Percentiles rank a stretch among this genome's conserved stretches.
Evolutionary conservation across 2,113 vertebrate genomes (phyloP).

Genomic region (Pan troglodytes): NHGRI_mPanTro3-v2.1_pri NC_072408.2:29520501-29521000

Average conservation of each 20-base stretch:
- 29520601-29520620: background rate
- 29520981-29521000: constrained; percentile 29
- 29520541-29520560: background rate
- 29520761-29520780: background rate
- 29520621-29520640: background rate
- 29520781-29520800: background rate
- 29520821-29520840: background rate
- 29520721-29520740: background rate
- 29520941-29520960: constrained; percentile 10
- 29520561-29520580: background rate
- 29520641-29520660: background rate
- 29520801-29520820: background rate
- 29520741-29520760: background rate
- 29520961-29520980: constrained; percentile 3
- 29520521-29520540: background rate
- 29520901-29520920: background rate
- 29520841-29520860: background rate
- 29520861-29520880: background rate
- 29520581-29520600: background rate
- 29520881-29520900: background rate
- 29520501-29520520: background rate
- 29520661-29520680: background rate
- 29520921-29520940: background rate
- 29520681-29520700: background rate
- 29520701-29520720: background rate